Evolutionary conservation across 2,888 invertebrate genomes (phyloP).

Genomic region (Limnephilus lunatus): DNA sequence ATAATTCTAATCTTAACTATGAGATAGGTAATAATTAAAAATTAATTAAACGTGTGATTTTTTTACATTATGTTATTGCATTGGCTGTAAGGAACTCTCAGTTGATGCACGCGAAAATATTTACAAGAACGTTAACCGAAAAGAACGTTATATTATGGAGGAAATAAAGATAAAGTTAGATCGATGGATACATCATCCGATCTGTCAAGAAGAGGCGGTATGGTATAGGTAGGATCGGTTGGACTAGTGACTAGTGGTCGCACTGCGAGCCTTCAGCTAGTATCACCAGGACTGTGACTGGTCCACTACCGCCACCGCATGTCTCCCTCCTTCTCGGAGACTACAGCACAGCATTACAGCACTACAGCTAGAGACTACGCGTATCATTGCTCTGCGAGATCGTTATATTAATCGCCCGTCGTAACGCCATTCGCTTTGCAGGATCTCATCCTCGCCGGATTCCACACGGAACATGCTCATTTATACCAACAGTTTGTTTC

Average conservation of each 20-base stretch:
- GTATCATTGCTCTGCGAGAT: conserved; percentile 2
- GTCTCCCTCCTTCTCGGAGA: not conserved
- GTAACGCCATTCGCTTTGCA: conserved; percentile 37
- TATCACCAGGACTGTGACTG: not conserved
- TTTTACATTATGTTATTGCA: conserved; percentile 19
- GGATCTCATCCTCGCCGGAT: not conserved
- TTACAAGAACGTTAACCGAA: conserved; percentile 34
- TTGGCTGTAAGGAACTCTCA: conserved; percentile 29
- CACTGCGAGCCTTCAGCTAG: not conserved
- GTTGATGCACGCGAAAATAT: conserved; percentile 6
- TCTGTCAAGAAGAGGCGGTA: not conserved
- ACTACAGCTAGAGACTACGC: not conserved
- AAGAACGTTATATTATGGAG: not conserved
- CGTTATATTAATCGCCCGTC: not conserved
- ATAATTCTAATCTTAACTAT: conserved; percentile 8
- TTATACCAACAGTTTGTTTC: conserved; percentile 49
- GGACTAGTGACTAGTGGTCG: conserved; percentile 41
- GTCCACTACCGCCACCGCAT: not conserved
- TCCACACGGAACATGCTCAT: not conserved
- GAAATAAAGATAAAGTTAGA: not conserved
- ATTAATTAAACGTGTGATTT: not conserved
- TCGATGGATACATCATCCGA: conserved; percentile 10
- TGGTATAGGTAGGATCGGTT: not conserved
- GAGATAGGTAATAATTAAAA: not conserved
- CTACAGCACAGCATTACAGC: not conserved